Evolutionary conservation across 2,888 invertebrate species (phyloP).

Genomic region (Nemotelus nigrinus): DNA sequence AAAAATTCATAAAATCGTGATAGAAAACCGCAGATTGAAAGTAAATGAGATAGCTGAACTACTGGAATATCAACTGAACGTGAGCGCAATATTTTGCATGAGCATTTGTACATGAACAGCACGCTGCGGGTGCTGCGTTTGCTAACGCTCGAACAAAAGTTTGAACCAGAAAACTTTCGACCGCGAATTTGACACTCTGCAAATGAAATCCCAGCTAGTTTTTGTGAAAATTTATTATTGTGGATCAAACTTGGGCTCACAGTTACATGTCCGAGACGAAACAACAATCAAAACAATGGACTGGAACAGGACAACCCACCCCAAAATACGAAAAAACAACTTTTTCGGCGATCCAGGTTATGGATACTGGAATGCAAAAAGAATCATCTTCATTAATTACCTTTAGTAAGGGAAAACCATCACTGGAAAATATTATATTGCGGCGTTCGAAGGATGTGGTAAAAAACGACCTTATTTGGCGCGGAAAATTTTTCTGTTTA

Average conservation of each 20-base stretch:
- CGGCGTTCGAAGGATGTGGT: conserved; percentile 14
- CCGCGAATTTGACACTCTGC: neutral
- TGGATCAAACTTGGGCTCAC: neutral
- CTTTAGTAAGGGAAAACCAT: conserved; percentile 6
- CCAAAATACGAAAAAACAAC: neutral
- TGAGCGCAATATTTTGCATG: no score
- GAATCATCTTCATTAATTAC: conserved; percentile 7
- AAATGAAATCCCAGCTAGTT: neutral
- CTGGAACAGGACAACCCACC: neutral
- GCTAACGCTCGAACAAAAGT: neutral
- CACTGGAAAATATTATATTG: neutral
- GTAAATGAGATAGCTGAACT: no score
- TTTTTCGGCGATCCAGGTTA: neutral
- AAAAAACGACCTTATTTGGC: conserved; percentile 9
- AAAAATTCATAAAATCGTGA: conserved; percentile 13
- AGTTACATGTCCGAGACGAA: neutral
- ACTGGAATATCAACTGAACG: no score
- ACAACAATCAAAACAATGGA: neutral
- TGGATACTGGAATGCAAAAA: neutral
- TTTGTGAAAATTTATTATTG: neutral
- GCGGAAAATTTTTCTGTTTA: neutral
- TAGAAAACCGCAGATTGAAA: no score
- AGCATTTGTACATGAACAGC: neutral
- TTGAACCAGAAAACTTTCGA: neutral
- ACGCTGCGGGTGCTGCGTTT: neutral